Percentiles rank a stretch among this genome's conserved stretches.
Evolutionary conservation across 2,888 invertebrate species (phyloP).

Genomic region (Melanargia galathea): DNA sequence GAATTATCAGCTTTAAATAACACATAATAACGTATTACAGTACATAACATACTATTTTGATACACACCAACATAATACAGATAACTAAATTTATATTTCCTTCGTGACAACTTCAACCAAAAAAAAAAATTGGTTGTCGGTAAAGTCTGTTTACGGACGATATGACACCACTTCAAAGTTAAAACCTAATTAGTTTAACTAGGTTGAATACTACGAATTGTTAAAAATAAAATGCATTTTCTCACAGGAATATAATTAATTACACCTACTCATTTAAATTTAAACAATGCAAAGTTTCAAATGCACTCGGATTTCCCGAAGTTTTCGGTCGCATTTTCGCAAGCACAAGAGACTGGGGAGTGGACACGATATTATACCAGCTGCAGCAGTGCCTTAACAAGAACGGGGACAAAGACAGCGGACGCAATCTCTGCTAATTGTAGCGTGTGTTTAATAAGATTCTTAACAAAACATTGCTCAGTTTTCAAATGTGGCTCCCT

Average conservation of each 20-base stretch:
- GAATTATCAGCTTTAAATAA: too few relatives aligned
- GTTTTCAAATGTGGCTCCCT: neutral
- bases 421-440: conserved; percentile 7
- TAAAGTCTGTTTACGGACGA: too few relatives aligned
- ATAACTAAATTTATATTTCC: too few relatives aligned
- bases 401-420: conserved; percentile 13
- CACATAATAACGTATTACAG: too few relatives aligned
- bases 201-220: neutral
- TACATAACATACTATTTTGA: too few relatives aligned
- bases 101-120: too few relatives aligned
- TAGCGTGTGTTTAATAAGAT: conserved; percentile 11
- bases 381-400: conserved; percentile 10
- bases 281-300: neutral
- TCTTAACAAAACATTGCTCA: neutral
- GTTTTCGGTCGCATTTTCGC: conserved; percentile 1
- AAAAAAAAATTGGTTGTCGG: too few relatives aligned
- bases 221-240: neutral
- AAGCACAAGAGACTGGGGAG: neutral
- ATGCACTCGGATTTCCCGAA: conserved; percentile 5
- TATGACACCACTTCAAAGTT: too few relatives aligned
- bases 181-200: too few relatives aligned
- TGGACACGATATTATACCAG: conserved; percentile 13
- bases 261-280: neutral
- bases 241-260: neutral
- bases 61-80: too few relatives aligned